A percentile compares a stretch with the other conserved stretches of the same genome.
Evolutionary conservation across 2,888 invertebrate species (phyloP).

Genomic region (Drosophila meridionalis): DNA sequence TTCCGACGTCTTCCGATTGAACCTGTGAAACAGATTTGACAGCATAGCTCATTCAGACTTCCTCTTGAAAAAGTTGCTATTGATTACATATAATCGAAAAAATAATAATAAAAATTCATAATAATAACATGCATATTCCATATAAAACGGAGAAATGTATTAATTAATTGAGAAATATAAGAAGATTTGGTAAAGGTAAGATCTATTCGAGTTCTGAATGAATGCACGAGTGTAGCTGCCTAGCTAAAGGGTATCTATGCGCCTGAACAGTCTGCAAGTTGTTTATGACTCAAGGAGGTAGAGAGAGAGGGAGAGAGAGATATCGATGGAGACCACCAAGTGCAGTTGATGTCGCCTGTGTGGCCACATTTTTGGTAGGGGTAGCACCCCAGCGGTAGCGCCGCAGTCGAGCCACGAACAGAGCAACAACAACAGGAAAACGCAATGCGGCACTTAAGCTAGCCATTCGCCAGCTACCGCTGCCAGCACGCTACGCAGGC

Average conservation of each 20-base stretch:
- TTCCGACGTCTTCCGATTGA: no score
- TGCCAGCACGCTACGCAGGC: slow-evolving; percentile 68
- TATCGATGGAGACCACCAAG: slow-evolving; percentile 49
- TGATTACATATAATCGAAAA: no score
- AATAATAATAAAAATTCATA: no score
- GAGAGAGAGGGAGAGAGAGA: neutral
- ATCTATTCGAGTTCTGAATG: neutral
- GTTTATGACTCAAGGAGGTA: slow-evolving; percentile 16
- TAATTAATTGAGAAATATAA: no score
- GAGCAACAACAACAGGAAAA: slow-evolving; percentile 28
- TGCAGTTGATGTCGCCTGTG: slow-evolving; percentile 43
- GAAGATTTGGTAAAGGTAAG: neutral
- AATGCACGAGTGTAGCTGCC: neutral
- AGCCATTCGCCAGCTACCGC: slow-evolving; percentile 65
- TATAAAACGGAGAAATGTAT: no score
- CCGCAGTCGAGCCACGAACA: slow-evolving; percentile 2
- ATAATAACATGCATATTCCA: no score
- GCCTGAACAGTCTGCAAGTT: slow-evolving; percentile 20
- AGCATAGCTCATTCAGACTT: no score
- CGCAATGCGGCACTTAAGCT: slow-evolving; percentile 77
- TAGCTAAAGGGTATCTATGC: neutral
- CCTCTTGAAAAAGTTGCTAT: no score
- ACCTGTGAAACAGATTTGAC: no score
- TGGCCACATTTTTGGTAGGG: slow-evolving; percentile 48
- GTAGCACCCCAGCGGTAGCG: slow-evolving; percentile 52